These are phyloP conservation scores for Danio rerio DNA, from an alignment of 2,113 vertebrate species.

Conservation along the genomic window DNA sequence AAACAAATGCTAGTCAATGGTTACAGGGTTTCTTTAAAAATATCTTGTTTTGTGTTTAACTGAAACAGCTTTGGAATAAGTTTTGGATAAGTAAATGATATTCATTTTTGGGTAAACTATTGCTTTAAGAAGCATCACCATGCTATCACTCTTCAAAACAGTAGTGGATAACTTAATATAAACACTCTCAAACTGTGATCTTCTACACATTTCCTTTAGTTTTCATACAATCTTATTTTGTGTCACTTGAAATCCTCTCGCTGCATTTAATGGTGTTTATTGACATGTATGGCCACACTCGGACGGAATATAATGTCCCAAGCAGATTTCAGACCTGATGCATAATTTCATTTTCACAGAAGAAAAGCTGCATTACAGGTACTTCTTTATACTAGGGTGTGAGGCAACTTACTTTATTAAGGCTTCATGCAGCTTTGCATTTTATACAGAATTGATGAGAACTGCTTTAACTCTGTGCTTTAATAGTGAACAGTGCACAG, in stretches of 20 bases:
- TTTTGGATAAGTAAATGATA: too few species aligned
- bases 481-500: neutral
- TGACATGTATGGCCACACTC: neutral
- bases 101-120: too few species aligned
- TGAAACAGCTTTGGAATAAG: too few species aligned
- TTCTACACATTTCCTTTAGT: too few species aligned
- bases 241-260: neutral
- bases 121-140: neutral
- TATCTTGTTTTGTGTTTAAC: too few species aligned
- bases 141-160: neutral
- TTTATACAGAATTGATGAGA: neutral
- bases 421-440: slow-evolving; percentile 10
- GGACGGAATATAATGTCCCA: neutral
- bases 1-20: too few species aligned
- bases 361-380: slow-evolving; percentile 25
- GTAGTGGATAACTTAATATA: too few species aligned
- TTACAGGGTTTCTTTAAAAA: too few species aligned
- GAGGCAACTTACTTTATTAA: slow-evolving; percentile 8
- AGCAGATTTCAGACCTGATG: slow-evolving; percentile 8
- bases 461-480: neutral
- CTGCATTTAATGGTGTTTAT: neutral
- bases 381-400: slow-evolving; percentile 1
- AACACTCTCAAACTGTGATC: too few species aligned
- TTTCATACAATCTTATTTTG: too few species aligned
- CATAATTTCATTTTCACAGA: slow-evolving; percentile 21